Conservation (phyloP, 2,113 vertebrate species). For the Crotalus tigris region DNA sequence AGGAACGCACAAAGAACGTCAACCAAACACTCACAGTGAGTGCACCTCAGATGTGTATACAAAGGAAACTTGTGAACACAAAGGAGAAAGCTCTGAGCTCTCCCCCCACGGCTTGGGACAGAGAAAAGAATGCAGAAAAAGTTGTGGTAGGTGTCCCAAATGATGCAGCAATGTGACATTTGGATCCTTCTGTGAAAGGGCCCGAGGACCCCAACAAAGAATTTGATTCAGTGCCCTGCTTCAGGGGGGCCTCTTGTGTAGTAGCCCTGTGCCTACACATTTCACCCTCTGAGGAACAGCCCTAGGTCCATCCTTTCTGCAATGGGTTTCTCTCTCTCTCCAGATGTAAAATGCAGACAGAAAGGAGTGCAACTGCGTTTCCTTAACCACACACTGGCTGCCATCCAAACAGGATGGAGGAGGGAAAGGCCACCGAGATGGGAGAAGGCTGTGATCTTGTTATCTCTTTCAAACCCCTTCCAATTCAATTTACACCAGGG, state of each 20-base stretch:
- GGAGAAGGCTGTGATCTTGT: too few species aligned
- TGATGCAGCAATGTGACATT: not conserved
- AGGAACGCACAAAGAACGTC: not conserved
- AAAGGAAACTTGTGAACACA: not conserved
- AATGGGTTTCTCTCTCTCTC: not conserved
- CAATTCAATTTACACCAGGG: not conserved
- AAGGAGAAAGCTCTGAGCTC: not conserved
- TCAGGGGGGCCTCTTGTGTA: not conserved
- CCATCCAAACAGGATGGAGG: too few species aligned
- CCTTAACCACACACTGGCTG: too few species aligned
- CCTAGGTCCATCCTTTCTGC: not conserved
- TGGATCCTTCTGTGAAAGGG: not conserved
- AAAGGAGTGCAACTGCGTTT: too few species aligned
- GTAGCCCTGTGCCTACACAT: not conserved
- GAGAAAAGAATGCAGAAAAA: not conserved
- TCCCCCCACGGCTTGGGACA: not conserved
- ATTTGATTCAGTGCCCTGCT: not conserved
- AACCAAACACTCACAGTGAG: not conserved
- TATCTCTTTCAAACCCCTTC: not conserved
- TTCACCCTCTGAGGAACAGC: not conserved
- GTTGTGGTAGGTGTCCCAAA: not conserved
- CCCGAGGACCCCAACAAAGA: not conserved
- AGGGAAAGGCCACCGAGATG: too few species aligned
- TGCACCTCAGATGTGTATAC: not conserved
- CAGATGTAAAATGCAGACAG: not conserved